phyloP scores from a whole-genome alignment of 2,113 vertebrate species.

The Fregata magnificens region DNA sequence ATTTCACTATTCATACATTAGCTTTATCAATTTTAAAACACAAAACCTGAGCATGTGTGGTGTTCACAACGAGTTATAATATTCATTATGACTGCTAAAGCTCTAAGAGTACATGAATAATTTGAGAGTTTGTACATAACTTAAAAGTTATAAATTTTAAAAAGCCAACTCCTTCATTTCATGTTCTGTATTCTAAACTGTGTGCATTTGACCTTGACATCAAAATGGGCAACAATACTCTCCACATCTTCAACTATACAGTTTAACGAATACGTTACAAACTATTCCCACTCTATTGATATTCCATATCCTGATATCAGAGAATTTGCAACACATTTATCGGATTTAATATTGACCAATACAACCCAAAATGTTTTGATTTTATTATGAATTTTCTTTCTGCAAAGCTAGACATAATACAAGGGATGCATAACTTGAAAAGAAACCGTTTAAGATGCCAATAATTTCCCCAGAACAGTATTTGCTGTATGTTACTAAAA shows the following conservation, averaged over 20 bases:
- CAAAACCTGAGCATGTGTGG: neutral
- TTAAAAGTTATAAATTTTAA: neutral
- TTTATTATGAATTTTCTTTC: neutral
- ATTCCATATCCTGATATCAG: neutral
- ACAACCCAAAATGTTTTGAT: neutral
- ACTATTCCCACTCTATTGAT: neutral
- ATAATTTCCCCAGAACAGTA: neutral
- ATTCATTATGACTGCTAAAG: neutral
- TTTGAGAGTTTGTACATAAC: neutral
- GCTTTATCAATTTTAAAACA: neutral
- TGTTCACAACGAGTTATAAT: neutral
- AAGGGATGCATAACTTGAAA: neutral
- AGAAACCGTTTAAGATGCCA: neutral
- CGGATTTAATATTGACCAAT: neutral
- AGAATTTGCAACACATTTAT: neutral
- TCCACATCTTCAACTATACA: neutral
- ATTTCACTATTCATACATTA: neutral
- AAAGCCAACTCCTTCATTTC: neutral
- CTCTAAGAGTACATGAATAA: neutral
- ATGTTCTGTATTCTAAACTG: neutral
- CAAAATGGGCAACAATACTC: neutral
- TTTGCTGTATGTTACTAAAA: neutral
- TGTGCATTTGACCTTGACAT: neutral
- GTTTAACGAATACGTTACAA: neutral
- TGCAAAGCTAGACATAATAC: neutral